These are phyloP conservation scores for Ariolimax columbianus DNA, from an alignment of 2,888 invertebrate species.

Conservation along the genomic window DNA sequence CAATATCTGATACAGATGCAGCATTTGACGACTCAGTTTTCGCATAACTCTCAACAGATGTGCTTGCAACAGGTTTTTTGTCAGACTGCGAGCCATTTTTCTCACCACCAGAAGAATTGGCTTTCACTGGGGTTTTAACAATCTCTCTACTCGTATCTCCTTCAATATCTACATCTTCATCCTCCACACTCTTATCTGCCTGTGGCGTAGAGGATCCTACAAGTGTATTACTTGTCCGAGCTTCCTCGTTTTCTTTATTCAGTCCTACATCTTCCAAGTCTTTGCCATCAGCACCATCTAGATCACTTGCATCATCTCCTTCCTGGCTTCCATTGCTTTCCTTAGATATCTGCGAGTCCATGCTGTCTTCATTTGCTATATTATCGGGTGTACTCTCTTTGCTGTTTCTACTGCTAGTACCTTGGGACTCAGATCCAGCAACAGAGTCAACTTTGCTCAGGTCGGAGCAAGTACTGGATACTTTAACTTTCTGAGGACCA, in stretches of 20 bases:
- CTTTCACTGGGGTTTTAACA: constrained; percentile 16
- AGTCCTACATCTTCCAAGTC: constrained; percentile 55
- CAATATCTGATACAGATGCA: constrained; percentile 50
- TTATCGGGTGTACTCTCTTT: constrained; percentile 47
- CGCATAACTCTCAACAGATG: constrained; percentile 13
- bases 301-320: constrained; percentile 54
- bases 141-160: constrained; percentile 60
- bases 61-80: constrained; percentile 11
- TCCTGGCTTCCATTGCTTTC: constrained; percentile 45
- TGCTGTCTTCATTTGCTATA: constrained; percentile 38
- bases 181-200: constrained; percentile 58
- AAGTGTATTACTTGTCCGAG: constrained; percentile 37
- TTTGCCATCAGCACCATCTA: constrained; percentile 43
- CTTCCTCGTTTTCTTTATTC: constrained; percentile 49
- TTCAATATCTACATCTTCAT: constrained; percentile 67
- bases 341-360: constrained; percentile 47
- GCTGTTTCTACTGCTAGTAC: constrained; percentile 7
- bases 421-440: constrained; percentile 24
- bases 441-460: constrained; percentile 4
- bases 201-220: constrained; percentile 21
- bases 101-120: constrained; percentile 22
- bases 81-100: neutral
- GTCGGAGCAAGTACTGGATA: neutral
- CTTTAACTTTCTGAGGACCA: neutral
- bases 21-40: constrained; percentile 27